phyloP scores from a whole-genome alignment of 1,140 invertebrate genomes.

The Anastrepha ludens region DNA sequence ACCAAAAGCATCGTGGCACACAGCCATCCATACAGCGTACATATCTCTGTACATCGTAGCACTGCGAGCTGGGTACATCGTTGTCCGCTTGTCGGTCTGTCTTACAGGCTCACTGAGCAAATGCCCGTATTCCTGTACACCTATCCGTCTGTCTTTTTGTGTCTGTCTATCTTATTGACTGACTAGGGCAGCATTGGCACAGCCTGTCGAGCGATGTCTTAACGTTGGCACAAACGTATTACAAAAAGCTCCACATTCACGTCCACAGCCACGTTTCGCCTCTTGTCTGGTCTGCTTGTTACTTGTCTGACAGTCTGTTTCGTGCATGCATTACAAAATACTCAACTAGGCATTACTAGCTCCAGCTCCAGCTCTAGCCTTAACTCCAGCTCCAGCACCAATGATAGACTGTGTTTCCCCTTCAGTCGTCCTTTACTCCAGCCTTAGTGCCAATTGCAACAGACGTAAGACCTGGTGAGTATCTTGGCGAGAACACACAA shows the following conservation, averaged over 20 bases:
- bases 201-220: neutral
- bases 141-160: constrained; percentile 13
- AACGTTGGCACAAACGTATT: neutral
- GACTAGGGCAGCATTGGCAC: constrained; percentile 8
- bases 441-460: constrained; percentile 6
- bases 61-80: neutral
- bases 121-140: neutral
- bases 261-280: constrained; percentile 15
- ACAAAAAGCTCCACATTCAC: constrained; percentile 8
- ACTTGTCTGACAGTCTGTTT: constrained; percentile 50
- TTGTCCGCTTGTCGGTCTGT: neutral
- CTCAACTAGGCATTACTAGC: neutral
- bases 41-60: neutral
- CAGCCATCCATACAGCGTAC: neutral
- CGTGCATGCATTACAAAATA: constrained; percentile 54
- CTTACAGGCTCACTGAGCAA: constrained; percentile 18
- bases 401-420: neutral
- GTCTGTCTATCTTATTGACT: constrained; percentile 47
- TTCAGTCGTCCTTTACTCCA: neutral
- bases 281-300: constrained; percentile 41
- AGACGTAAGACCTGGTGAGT: neutral
- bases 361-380: neutral
- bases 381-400: neutral
- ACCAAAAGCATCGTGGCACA: neutral
- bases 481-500: neutral